phyloP scores from a whole-genome alignment of 64 coral and sea anemone species.

The Montipora foliosa region DNA sequence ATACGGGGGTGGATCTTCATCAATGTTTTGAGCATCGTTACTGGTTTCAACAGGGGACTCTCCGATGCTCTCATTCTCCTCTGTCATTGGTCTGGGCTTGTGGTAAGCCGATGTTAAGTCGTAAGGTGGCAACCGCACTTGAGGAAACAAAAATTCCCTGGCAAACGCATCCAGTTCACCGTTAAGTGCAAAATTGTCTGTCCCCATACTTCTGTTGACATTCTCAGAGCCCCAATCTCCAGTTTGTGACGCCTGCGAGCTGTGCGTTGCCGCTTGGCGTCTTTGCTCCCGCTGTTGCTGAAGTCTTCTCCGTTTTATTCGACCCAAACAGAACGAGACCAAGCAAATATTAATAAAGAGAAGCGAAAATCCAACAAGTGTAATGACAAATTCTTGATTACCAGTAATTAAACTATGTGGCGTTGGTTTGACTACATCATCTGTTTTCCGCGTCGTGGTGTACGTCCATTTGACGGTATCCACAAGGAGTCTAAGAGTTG shows the following conservation, averaged over 20 bases:
- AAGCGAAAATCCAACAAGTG: slow-evolving; percentile 27
- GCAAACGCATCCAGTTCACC: slow-evolving; percentile 23
- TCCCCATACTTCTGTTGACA: slow-evolving; percentile 6
- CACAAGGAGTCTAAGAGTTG: neutral
- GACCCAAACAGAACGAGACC: slow-evolving; percentile 19
- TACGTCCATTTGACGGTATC: neutral
- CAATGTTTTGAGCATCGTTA: neutral
- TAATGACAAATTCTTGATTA: slow-evolving; percentile 23
- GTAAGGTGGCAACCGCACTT: slow-evolving; percentile 19
- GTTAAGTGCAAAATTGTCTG: slow-evolving; percentile 24
- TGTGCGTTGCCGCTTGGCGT: neutral
- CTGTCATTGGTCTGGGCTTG: slow-evolving; percentile 10
- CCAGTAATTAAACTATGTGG: slow-evolving; percentile 18
- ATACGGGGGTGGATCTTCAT: slow-evolving; percentile 34
- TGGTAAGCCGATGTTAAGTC: slow-evolving; percentile 29
- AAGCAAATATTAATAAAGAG: slow-evolving; percentile 44
- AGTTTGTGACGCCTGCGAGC: slow-evolving; percentile 24
- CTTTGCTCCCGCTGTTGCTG: neutral
- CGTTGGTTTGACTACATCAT: neutral
- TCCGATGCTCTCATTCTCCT: neutral
- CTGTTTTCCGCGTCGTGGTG: neutral
- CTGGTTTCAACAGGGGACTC: neutral
- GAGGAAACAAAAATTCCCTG: neutral
- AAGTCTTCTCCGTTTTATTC: slow-evolving; percentile 20
- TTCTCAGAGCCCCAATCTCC: slow-evolving; percentile 19